Evolutionary conservation across 2,113 vertebrate genomes (phyloP).

Genomic region (Isichthys henryi): DNA sequence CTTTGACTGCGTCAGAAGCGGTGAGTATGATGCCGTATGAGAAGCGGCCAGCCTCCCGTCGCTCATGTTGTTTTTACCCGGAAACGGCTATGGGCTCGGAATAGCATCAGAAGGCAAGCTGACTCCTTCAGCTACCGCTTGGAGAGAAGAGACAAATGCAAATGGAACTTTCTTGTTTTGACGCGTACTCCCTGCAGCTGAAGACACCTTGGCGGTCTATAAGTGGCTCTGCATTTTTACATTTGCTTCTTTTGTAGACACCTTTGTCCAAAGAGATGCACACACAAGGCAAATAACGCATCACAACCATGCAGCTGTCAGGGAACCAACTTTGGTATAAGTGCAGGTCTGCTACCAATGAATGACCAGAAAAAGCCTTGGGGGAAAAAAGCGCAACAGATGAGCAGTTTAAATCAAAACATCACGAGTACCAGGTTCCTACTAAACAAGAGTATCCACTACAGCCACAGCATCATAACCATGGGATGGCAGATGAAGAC

Average conservation of each 20-base stretch:
- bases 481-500: background rate
- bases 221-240: background rate
- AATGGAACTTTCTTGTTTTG: background rate
- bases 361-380: background rate
- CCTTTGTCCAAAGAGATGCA: background rate
- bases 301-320: background rate
- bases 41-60: background rate
- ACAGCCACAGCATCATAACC: background rate
- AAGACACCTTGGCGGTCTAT: background rate
- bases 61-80: background rate
- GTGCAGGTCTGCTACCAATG: background rate
- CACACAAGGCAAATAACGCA: background rate
- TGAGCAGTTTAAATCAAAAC: background rate
- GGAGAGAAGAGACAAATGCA: background rate
- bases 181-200: background rate
- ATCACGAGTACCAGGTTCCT: background rate
- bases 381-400: background rate
- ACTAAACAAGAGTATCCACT: background rate
- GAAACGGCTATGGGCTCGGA: background rate
- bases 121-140: background rate
- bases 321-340: background rate
- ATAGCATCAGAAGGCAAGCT: background rate
- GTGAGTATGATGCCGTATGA: background rate
- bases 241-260: background rate
- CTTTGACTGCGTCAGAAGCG: background rate